Conservation (phyloP, 2,888 invertebrate genomes). For the Nymphalis c-album region DNA sequence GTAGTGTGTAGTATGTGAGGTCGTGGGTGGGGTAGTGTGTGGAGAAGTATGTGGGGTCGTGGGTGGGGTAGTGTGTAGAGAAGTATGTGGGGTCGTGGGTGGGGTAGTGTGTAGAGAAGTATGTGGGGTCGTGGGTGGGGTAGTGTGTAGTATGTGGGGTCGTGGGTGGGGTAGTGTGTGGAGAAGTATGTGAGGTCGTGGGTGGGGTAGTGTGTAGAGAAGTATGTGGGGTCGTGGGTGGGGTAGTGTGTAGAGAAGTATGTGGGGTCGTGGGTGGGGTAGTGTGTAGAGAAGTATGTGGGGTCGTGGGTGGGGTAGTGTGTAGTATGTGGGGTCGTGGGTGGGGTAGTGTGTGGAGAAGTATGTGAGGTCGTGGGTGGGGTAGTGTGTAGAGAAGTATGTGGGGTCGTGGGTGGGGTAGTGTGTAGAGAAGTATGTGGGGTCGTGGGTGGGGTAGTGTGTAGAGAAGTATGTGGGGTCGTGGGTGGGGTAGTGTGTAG, state of each 20-base stretch:
- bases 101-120: slow-evolving; percentile 2
- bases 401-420: too few species aligned
- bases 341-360: neutral
- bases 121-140: neutral
- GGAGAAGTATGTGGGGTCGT: neutral
- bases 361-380: neutral
- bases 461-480: neutral
- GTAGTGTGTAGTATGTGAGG: neutral
- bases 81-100: neutral
- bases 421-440: neutral
- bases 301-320: neutral
- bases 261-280: neutral
- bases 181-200: too few species aligned
- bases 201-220: neutral
- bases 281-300: neutral
- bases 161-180: too few species aligned
- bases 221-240: neutral
- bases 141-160: too few species aligned
- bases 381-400: too few species aligned
- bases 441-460: neutral
- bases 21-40: neutral
- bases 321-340: neutral
- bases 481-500: neutral
- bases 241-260: neutral
- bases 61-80: neutral